phyloP scores from a whole-genome alignment of 2,888 invertebrate species.

The Tortricodes alternella region DNA sequence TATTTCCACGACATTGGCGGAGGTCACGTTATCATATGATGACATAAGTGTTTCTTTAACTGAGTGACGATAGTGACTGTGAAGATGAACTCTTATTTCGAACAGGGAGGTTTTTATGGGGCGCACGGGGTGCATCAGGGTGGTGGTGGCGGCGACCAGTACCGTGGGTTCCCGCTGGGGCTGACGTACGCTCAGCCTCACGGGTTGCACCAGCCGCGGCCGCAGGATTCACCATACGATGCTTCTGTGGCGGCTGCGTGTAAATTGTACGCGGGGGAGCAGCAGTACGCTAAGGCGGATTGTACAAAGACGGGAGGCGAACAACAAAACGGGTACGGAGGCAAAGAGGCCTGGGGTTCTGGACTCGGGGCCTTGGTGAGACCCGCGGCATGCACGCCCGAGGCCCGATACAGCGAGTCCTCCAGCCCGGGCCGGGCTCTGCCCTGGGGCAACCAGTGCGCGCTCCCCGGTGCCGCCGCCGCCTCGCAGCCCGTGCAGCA shows the following conservation, averaged over 20 bases:
- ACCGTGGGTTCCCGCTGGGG: slow-evolving; percentile 93
- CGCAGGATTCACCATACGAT: slow-evolving; percentile 96
- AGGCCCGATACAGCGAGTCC: slow-evolving; percentile 92
- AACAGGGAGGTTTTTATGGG: slow-evolving; percentile 97
- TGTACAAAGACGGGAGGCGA: slow-evolving; percentile 87
- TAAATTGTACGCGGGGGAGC: slow-evolving; percentile 89
- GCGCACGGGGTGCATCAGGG: slow-evolving; percentile 92
- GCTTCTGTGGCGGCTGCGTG: slow-evolving; percentile 94
- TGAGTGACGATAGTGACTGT: slow-evolving; percentile 74
- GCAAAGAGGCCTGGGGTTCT: slow-evolving; percentile 88
- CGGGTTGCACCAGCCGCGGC: slow-evolving; percentile 88
- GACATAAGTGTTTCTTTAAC: slow-evolving; percentile 75
- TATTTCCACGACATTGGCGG: slow-evolving; percentile 75
- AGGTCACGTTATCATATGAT: slow-evolving; percentile 80
- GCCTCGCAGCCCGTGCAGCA: slow-evolving; percentile 94
- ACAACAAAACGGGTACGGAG: slow-evolving; percentile 87
- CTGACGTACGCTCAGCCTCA: slow-evolving; percentile 93
- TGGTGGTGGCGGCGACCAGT: slow-evolving; percentile 89
- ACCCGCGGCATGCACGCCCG: slow-evolving; percentile 95
- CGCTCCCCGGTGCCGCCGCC: slow-evolving; percentile 90
- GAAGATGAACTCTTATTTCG: slow-evolving; percentile 97
- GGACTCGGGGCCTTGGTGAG: slow-evolving; percentile 87
- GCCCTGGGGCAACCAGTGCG: slow-evolving; percentile 95
- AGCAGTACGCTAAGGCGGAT: slow-evolving; percentile 88
- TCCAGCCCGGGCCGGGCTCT: slow-evolving; percentile 90